A percentile compares a stretch with the other conserved stretches of the same genome.
These are phyloP conservation scores for Caenorhabditis inopinata DNA, from an alignment of 1,140 invertebrate species.

Conservation along the genomic window DNA sequence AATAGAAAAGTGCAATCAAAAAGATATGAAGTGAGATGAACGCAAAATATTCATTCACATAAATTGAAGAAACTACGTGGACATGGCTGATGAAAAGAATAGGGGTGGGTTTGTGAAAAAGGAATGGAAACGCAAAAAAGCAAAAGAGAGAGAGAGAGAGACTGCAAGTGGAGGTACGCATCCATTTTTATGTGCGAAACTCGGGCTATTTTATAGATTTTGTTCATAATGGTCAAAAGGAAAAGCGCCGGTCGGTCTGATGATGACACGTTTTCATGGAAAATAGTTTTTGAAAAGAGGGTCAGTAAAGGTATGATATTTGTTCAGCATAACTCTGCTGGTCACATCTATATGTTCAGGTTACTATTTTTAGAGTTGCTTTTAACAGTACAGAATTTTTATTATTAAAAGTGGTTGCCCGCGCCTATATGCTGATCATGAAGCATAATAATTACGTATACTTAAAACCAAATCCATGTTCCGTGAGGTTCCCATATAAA, in stretches of 20 bases:
- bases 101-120: neutral
- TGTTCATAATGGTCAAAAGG: neutral
- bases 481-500: too few relatives aligned
- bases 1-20: neutral
- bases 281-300: constrained; percentile 20
- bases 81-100: neutral
- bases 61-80: too few relatives aligned
- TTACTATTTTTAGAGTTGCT: neutral
- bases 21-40: neutral
- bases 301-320: constrained; percentile 12
- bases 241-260: neutral
- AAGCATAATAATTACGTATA: too few relatives aligned
- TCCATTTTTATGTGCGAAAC: constrained; percentile 24
- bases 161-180: neutral
- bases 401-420: too few relatives aligned
- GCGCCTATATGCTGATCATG: too few relatives aligned
- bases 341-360: neutral
- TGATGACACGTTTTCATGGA: neutral
- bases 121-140: neutral
- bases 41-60: too few relatives aligned
- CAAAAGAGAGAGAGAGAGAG: neutral
- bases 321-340: constrained; percentile 23
- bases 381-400: too few relatives aligned
- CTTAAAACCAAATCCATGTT: too few relatives aligned
- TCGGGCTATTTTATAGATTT: neutral